Evolutionary conservation across 30 jellyfish, hydroid and myxozoan species (phyloP), one percentile per base, ranked within the genome.

Genomic region (Turritopsis rubra): DNA sequence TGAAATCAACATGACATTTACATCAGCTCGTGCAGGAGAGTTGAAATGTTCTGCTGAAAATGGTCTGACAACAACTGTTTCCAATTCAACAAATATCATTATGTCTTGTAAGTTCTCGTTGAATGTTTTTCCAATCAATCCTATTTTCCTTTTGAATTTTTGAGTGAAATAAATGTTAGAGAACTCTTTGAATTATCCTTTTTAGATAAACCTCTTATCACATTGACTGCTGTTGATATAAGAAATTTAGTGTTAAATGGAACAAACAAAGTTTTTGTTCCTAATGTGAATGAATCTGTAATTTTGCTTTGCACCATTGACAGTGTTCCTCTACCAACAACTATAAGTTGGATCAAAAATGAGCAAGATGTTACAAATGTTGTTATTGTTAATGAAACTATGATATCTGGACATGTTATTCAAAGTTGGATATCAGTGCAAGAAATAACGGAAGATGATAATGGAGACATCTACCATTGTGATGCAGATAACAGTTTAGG

Each of bases 21-120:
- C 53, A 26, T n/a, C 54, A 0, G 24, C 72, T 16, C 60, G 23
- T 74, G 54, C 82, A n/a, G 82, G 82, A 21, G 60, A 16, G 54
- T 21, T 74, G 65, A 41, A 29, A 24, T 74, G 82, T 29, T 74
- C 24, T 16, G 82, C 82, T n/a, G 24, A 28, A 8, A 74, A 74
- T 74, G 82, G 82, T 29, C 28, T 74, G 1, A 13, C n/a, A 24
- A 21, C 17, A 9, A 41, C 52, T 9, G 82, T 17, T 74, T 24
- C 53, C 7, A 29, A 74, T 22, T 16, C 82, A 1, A 74, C 82
- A 74, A 74, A 18, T 16, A 22, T 74, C 7, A n/a, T 74, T 13
- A 20, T 74, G 24, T 16, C 52, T 23, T 74, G 82, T 74, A 74
- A 41, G 82, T 74, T 68, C 77, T 68, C 13, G 5, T 41, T 41